These are phyloP conservation scores for Sebastes vulpes DNA, from an alignment of 2,797 vertebrate species.

Conservation along the genomic window DNA sequence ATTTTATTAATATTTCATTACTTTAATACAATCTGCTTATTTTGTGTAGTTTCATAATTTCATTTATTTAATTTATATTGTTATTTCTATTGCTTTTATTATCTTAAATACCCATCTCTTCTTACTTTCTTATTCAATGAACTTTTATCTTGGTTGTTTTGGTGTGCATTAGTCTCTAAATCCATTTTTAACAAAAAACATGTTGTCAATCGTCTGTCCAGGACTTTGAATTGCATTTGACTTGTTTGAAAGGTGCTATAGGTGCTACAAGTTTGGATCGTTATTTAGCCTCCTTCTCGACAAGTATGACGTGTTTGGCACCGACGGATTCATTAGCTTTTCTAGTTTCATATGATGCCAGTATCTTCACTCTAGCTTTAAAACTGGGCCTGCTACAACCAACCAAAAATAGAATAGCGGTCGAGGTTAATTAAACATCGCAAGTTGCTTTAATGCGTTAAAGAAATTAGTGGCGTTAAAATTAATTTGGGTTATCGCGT, in stretches of 20 bases:
- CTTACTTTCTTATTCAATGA: too few relatives aligned
- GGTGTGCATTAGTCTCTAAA: too few relatives aligned
- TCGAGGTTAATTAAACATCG: not conserved
- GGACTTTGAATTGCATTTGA: too few relatives aligned
- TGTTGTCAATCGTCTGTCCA: too few relatives aligned
- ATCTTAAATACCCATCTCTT: too few relatives aligned
- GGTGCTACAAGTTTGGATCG: not conserved
- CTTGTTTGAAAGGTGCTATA: too few relatives aligned
- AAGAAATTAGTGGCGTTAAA: not conserved
- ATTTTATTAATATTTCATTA: too few relatives aligned
- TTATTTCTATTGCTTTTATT: too few relatives aligned
- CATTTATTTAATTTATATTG: rapidly evolving
- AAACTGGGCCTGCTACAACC: not conserved
- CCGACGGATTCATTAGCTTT: not conserved
- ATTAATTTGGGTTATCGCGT: not conserved
- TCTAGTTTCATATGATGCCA: not conserved
- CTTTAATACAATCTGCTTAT: too few relatives aligned
- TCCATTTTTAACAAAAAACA: too few relatives aligned
- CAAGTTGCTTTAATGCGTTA: not conserved
- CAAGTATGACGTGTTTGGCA: not conserved
- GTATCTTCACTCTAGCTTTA: not conserved
- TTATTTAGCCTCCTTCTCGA: not conserved
- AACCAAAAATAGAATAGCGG: not conserved
- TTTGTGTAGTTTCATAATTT: too few relatives aligned
- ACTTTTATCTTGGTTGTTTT: too few relatives aligned